Conservation (phyloP, 2,888 invertebrate genomes). For the Chesias legatella region DNA sequence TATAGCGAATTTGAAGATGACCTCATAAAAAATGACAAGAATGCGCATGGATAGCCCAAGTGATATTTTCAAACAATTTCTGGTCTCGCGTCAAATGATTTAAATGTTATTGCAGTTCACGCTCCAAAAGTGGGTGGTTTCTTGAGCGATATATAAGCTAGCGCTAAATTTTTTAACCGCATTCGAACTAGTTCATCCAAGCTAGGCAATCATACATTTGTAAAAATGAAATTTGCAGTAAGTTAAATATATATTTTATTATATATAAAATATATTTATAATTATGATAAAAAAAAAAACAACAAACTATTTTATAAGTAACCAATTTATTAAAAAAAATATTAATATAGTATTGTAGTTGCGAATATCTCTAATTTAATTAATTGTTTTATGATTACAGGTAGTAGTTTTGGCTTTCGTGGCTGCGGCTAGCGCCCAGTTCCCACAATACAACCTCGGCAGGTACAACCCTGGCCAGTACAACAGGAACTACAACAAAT, state of each 20-base stretch:
- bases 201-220: conserved; percentile 47
- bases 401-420: conserved; percentile 47
- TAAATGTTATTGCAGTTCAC: conserved; percentile 67
- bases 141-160: conserved; percentile 64
- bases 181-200: conserved; percentile 71
- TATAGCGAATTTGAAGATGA: conserved; percentile 20
- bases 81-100: conserved; percentile 57
- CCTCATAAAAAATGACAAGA: conserved; percentile 30
- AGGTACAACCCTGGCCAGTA: conserved; percentile 11
- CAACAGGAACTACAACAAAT: conserved; percentile 17
- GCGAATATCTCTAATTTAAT: too few species aligned
- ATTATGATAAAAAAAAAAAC: too few species aligned
- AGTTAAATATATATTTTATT: too few species aligned
- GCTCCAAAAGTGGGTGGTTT: conserved; percentile 64
- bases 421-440: conserved; percentile 50
- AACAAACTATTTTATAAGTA: too few species aligned
- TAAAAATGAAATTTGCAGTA: conserved; percentile 64
- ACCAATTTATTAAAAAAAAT: too few species aligned
- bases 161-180: conserved; percentile 64
- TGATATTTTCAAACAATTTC: conserved; percentile 48
- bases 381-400: conserved; percentile 29
- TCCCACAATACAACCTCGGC: conserved; percentile 17
- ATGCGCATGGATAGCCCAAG: conserved; percentile 37
- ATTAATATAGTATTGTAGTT: too few species aligned
- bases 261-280: too few species aligned